phyloP scores from a whole-genome alignment of 1,140 invertebrate species.

The Solen grandis region DNA sequence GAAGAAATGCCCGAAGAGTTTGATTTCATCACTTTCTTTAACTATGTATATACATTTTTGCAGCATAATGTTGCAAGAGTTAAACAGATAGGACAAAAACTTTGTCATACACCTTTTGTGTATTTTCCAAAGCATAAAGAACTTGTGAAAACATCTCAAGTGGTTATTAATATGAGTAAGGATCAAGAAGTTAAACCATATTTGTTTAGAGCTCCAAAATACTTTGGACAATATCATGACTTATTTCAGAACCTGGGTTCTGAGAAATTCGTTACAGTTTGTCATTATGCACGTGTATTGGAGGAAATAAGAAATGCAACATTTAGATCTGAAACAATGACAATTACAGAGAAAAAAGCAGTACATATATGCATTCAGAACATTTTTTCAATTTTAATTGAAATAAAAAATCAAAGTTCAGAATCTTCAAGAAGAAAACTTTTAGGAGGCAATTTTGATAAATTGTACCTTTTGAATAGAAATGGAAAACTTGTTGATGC shows the following conservation, averaged over 20 bases:
- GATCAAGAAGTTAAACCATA: slow-evolving; percentile 19
- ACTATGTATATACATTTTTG: not conserved
- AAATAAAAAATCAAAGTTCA: too few relatives aligned
- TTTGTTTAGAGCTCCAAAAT: slow-evolving; percentile 13
- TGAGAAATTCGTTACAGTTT: not conserved
- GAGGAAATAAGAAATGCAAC: slow-evolving; percentile 6
- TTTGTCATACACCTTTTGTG: not conserved
- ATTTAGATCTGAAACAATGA: not conserved
- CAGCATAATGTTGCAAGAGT: not conserved
- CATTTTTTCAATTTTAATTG: too few relatives aligned
- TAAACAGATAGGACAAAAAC: too few relatives aligned
- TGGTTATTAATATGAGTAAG: slow-evolving; percentile 1
- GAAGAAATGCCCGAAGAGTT: not conserved
- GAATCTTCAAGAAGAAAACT: too few relatives aligned
- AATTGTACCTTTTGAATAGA: slow-evolving; percentile 10
- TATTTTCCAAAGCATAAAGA: slow-evolving; percentile 13
- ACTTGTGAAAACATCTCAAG: not conserved
- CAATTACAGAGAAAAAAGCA: not conserved
- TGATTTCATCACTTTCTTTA: slow-evolving; percentile 2
- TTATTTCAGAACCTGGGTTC: slow-evolving; percentile 27
- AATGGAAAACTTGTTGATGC: not conserved
- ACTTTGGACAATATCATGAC: slow-evolving; percentile 5
- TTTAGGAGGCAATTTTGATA: not conserved
- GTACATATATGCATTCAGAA: not conserved
- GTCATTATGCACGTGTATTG: slow-evolving; percentile 17